Base-by-base conservation (phyloP, 2,113 vertebrate genomes). In the Engraulis encrasicolus region DNA sequence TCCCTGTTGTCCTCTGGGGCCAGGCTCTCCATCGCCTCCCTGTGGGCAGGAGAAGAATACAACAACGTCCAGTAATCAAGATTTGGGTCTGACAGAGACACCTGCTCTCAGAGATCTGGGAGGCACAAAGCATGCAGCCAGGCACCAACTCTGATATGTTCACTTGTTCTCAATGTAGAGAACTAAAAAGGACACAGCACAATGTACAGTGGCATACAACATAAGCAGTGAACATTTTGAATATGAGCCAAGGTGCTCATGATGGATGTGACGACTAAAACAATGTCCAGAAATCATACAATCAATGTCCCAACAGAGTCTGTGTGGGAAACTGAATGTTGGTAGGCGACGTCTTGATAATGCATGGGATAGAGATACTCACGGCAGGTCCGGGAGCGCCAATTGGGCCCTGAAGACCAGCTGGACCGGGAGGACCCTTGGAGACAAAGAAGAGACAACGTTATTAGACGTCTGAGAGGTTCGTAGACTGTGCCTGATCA, bases 21-120 rank as follows among this genome's bases (percentile, higher is more conserved):
- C 98, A 34, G 98, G 95, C 86, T 99, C 98, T 91, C 98, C 98
- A 93, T 99, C 98, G 45, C 94, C 96, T 84, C 98, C 98, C 98
- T 99, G 0, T 2, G 11, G 54, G 34, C 90, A 82, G 2, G 90
- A 82, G 2, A 17, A 3, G 80, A 19, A 36, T 17, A 81, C 27
- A 17, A 4, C 27, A 31, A 27, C 27, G 12, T 74, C 31, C 27
- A 18, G 0, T 14, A 71, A 23, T 71, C 58, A 66, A n/a, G n/a
- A 71, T 15, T 36, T 6, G 37, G 6, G 61, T n/a, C 50, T 17
- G 78, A 74, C 37, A 49, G 48, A n/a, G 71, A n/a, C 4, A 78
- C 4, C 66, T n/a, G n/a, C n/a, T 31, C 15, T 15, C 27, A 31
- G 48, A 19, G 9, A 12, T 49, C 14, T 81, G 34, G 74, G 81